A percentile compares a stretch with the other conserved stretches of the same genome.
Conservation (phyloP, 2,113 vertebrate genomes). For the Antidorcas marsupialis region DNA sequence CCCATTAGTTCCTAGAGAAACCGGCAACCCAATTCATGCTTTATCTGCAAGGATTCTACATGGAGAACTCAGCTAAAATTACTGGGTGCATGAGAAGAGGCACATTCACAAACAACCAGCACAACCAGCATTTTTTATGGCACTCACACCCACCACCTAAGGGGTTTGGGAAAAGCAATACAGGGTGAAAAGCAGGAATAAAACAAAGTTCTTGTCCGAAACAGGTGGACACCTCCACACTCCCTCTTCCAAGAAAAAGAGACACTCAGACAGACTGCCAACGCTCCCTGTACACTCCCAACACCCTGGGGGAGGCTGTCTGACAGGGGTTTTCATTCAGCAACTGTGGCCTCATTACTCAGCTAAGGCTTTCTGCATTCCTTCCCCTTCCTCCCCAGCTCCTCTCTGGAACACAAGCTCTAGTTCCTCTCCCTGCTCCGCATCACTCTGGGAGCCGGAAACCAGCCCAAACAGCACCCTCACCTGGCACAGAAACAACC, state of each 20-base stretch:
- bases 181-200: not conserved
- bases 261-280: conserved; percentile 42
- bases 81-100: not conserved
- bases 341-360: conserved; percentile 39
- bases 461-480: conserved; percentile 22
- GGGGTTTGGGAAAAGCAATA: conserved; percentile 1
- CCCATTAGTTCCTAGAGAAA: not conserved
- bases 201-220: conserved; percentile 42
- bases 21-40: not conserved
- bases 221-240: conserved; percentile 42
- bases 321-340: conserved; percentile 58
- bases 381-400: not conserved
- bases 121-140: not conserved
- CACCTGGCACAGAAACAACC: not conserved
- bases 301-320: conserved; percentile 45
- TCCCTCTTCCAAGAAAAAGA: conserved; percentile 37
- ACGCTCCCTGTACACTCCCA: conserved; percentile 33
- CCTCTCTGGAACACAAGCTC: not conserved
- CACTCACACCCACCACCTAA: not conserved
- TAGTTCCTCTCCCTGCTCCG: not conserved
- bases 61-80: not conserved
- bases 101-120: not conserved
- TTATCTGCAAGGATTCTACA: not conserved
- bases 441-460: not conserved
- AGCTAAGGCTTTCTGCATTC: conserved; percentile 23